Percentiles rank a stretch among this genome's conserved stretches.
Evolutionary conservation across 1,140 invertebrate genomes (phyloP).

Genomic region (Drosophila carrolli): DNA sequence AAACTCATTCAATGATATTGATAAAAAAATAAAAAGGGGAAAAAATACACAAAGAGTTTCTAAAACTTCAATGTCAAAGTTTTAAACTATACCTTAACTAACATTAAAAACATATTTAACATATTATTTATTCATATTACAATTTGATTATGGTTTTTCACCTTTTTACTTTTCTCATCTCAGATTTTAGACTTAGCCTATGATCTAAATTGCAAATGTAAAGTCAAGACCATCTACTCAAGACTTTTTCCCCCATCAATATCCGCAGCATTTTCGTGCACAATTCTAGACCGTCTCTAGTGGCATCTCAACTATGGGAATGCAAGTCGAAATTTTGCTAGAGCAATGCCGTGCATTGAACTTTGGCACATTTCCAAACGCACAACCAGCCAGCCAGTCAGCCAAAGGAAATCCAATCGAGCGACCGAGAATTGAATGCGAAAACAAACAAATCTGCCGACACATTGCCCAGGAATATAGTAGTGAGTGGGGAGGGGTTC

Average conservation of each 20-base stretch:
- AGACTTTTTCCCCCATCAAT: conserved; percentile 14
- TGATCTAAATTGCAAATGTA: conserved; percentile 5
- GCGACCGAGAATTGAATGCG: conserved; percentile 52
- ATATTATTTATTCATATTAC: neutral
- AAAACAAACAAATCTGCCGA: conserved; percentile 70
- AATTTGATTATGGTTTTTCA: neutral
- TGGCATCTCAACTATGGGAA: conserved; percentile 36
- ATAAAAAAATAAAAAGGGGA: neutral
- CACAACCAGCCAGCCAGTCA: conserved; percentile 6
- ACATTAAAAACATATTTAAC: neutral
- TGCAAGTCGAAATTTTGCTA: conserved; percentile 41
- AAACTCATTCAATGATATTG: neutral
- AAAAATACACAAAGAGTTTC: neutral
- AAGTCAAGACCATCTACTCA: conserved; percentile 11
- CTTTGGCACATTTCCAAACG: conserved; percentile 74
- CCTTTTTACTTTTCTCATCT: neutral
- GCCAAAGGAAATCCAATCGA: conserved; percentile 28
- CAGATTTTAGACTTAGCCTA: neutral
- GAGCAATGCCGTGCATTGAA: conserved; percentile 66
- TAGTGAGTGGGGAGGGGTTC: neutral
- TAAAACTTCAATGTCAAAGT: too few species aligned
- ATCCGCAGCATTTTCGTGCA: neutral
- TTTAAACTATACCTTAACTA: too few species aligned
- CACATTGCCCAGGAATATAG: conserved; percentile 33
- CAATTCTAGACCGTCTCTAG: conserved; percentile 16